Evolutionary conservation across 2,888 invertebrate species (phyloP), one percentile per base, ranked within the genome.

Genomic region (Drymonia ruficornis): DNA sequence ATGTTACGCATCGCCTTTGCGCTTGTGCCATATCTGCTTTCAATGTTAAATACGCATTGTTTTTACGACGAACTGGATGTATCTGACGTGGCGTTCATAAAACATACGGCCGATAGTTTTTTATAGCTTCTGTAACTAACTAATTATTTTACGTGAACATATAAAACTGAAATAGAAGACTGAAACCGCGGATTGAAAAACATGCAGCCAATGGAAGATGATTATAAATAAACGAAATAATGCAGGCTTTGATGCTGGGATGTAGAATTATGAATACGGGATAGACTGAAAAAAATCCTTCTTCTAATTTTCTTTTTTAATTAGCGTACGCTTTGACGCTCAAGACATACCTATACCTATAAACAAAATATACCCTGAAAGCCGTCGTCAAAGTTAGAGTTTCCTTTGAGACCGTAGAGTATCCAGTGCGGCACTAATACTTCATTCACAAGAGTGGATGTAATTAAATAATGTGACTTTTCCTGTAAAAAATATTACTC

Each of bases 1-100:
- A 81, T 74, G 70, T 80, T 76, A 76, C 72, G 73, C 72, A 67
- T 68, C 18, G 43, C 43, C 19, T 19, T 19, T 15, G 46, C 49
- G 47, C 29, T 48, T 51, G 52, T 48, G 49, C 43, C 40, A 23
- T 58, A 52, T 47, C 54, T 46, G 51, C 57, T 59, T 62, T 65
- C 70, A 66, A 65, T 65, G 61, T 59, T 65, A 56, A 56, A 40
- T 28, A 56, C 18, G 60, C 49, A 53, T 50, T 67, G 61, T 67
- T 68, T 61, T 67, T 54, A 52, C 44, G 56, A 54, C 44, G 52
- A 46, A 49, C 52, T 58, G 56, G 45, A 59, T 63, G 55, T 49
- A 40, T 48, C 52, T 63, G 61, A 70, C 63, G 67, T 52, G 31
- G 43, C 57, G 47, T 51, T 52, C 52, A 59, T 73, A 61, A 68